Evolutionary conservation across 2,797 vertebrate species (phyloP), one percentile per base, ranked within the genome.

Genomic region (Lerista edwardsae): DNA sequence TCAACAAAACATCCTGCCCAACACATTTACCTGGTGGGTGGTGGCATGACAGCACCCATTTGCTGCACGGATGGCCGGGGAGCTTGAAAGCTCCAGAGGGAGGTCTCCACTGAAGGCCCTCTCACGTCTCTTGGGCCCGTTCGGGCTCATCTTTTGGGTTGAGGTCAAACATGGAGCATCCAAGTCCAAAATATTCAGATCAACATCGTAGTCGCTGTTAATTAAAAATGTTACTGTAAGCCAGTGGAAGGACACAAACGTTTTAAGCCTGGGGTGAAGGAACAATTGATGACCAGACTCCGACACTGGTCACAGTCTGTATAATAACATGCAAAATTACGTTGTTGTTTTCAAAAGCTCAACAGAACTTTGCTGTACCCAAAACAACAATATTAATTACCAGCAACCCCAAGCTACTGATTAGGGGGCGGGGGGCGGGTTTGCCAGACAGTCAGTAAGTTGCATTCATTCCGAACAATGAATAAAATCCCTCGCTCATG

Each of bases 121-220:
- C 78, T 83, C 85, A 0, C 75, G 88, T 55, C 1, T 87, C 51
- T 89, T 83, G 29, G 73, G 62, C 31, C 7, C 51, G 10, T 55
- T 55, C 14, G 10, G 51, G 1, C 91, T 89, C 11, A 77, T 89
- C 87, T 68, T 91, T 47, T 89, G 79, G 0, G 93, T 89, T 29
- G 93, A 85, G 31, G 93, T 83, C n/a, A 83, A 75, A 67, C 77
- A 69, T 0, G 95, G 91, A 79, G 90, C 85, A 11, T 90, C 93
- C 90, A 79, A 3, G 23, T 83, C 92, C 31, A 80, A 84, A 51
- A 93, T 89, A 11, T 86, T 91, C n/a, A 94, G 77, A 85, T 93
- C 89, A 65, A 82, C 2, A 0, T 82, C 34, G 62, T 88, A 92
- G 80, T 94, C 90, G 69, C 98, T 98, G 93, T 25, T 67, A 75